Evolutionary conservation across 2,113 vertebrate species (phyloP).

Genomic region (Corythoichthys intestinalis): DNA sequence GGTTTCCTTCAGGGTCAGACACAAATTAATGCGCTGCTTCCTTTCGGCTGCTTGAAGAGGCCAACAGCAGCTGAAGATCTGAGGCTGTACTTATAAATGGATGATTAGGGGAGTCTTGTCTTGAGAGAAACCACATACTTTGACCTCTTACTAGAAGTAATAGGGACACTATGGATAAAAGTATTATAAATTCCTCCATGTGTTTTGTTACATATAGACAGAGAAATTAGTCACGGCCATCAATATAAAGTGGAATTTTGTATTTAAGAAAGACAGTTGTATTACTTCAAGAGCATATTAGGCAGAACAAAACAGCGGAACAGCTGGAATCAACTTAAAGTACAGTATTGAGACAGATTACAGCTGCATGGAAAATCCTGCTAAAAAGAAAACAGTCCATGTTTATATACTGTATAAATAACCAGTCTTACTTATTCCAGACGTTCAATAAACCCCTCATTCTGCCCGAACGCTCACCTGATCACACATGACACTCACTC

Average conservation of each 20-base stretch:
- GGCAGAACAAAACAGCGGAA: background rate
- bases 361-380: background rate
- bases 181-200: background rate
- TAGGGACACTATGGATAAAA: background rate
- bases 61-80: slow-evolving; percentile 50
- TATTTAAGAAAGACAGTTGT: background rate
- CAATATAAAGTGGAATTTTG: background rate
- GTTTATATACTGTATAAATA: background rate
- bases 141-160: background rate
- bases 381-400: background rate
- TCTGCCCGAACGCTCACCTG: too few relatives aligned
- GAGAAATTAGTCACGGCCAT: background rate
- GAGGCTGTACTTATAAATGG: slow-evolving; percentile 12
- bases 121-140: slow-evolving; percentile 12
- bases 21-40: slow-evolving; percentile 65
- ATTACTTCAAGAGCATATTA: background rate
- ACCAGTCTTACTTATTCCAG: too few relatives aligned
- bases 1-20: slow-evolving; percentile 71
- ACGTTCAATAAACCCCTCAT: too few relatives aligned
- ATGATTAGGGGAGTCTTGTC: slow-evolving; percentile 6
- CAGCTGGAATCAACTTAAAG: background rate
- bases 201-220: background rate
- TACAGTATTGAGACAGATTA: background rate
- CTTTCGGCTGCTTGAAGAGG: slow-evolving; percentile 57
- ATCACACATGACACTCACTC: too few relatives aligned